Evolutionary conservation across 2,113 vertebrate genomes (phyloP).

Genomic region (Anarhynchus alexandrinus): DNA sequence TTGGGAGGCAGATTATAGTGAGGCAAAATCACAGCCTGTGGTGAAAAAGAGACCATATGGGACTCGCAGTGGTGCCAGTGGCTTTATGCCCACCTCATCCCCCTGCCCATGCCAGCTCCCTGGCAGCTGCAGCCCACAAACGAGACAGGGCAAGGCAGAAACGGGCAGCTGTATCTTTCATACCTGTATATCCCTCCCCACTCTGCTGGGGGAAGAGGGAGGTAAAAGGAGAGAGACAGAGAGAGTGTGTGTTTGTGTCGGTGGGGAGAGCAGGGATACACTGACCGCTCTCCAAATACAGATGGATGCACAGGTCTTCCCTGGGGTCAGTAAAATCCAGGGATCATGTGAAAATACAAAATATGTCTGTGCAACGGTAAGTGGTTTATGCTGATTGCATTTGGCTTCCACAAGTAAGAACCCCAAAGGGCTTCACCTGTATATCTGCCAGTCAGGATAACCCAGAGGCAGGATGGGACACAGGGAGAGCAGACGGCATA

Average conservation of each 20-base stretch:
- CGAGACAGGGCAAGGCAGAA: not conserved
- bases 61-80: not conserved
- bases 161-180: not conserved
- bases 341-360: not conserved
- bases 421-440: not conserved
- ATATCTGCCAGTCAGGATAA: not conserved
- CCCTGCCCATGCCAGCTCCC: not conserved
- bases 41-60: slow-evolving; percentile 17
- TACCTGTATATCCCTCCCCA: not conserved
- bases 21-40: not conserved
- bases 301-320: not conserved
- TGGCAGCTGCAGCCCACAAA: not conserved
- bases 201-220: not conserved
- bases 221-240: not conserved
- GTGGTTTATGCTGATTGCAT: not conserved
- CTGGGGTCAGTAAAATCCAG: not conserved
- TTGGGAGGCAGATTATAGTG: not conserved
- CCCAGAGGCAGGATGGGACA: not conserved
- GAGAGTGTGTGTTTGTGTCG: not conserved
- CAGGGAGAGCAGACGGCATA: not conserved
- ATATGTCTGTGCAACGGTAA: not conserved
- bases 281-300: not conserved
- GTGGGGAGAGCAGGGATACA: not conserved
- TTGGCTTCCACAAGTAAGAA: not conserved
- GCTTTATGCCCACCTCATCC: not conserved